phyloP scores from a whole-genome alignment of 2,797 vertebrate genomes.

The Eulemur albifrons region DNA sequence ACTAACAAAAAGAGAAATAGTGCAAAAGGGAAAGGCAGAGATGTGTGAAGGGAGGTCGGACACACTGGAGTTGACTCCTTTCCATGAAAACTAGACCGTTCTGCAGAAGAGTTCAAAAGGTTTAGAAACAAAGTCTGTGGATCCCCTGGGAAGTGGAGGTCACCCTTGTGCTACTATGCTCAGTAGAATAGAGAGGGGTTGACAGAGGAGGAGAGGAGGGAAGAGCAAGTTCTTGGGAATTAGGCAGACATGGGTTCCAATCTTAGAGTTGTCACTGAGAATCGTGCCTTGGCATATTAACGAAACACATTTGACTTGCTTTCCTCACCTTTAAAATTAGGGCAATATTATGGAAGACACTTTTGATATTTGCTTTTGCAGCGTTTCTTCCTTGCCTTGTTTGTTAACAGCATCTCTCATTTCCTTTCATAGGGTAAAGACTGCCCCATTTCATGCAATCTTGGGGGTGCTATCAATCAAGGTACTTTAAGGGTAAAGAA shows the following conservation, averaged over 20 bases:
- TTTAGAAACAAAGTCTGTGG: not conserved
- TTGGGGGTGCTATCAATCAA: not conserved
- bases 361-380: not conserved
- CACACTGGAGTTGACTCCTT: not conserved
- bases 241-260: not conserved
- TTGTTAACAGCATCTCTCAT: not conserved
- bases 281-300: accelerated
- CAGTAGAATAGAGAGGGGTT: not conserved
- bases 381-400: not conserved
- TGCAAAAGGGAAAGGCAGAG: not conserved
- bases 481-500: not conserved
- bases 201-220: not conserved
- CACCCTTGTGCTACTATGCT: too few relatives aligned
- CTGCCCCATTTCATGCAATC: too few relatives aligned
- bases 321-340: not conserved
- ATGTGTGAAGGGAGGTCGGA: not conserved
- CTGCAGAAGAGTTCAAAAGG: not conserved
- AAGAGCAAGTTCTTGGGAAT: not conserved
- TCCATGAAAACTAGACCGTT: not conserved
- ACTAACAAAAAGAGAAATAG: not conserved
- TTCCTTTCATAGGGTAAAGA: not conserved
- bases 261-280: not conserved
- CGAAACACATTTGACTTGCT: not conserved
- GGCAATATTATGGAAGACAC: not conserved
- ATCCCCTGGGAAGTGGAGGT: not conserved